Evolutionary conservation across 2,797 vertebrate species (phyloP).

Genomic region (Phylloscopus collybita): DNA sequence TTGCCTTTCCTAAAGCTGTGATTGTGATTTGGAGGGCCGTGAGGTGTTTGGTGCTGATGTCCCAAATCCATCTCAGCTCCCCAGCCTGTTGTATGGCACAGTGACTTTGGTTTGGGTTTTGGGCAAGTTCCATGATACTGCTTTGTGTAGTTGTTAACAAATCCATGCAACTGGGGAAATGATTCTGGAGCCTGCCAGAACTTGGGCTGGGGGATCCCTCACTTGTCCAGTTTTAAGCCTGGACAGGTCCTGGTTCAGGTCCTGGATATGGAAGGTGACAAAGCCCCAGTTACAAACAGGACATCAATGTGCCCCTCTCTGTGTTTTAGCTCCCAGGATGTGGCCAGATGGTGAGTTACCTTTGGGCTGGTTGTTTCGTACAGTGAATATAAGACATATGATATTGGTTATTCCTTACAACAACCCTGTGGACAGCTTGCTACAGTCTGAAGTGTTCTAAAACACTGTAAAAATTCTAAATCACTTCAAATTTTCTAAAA

Average conservation of each 20-base stretch:
- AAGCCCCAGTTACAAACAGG: accelerated
- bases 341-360: not conserved
- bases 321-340: not conserved
- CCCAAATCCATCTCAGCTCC: not conserved
- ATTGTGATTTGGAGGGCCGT: not conserved
- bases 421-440: not conserved
- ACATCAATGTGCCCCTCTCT: not conserved
- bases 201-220: not conserved
- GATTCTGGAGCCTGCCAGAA: not conserved
- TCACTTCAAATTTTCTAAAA: not conserved
- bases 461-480: not conserved
- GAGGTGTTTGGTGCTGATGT: not conserved
- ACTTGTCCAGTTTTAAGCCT: not conserved
- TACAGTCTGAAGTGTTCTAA: not conserved
- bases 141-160: not conserved
- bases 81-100: not conserved
- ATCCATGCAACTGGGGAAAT: not conserved
- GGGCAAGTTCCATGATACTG: not conserved
- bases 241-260: not conserved
- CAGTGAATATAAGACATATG: not conserved
- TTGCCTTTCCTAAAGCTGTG: not conserved
- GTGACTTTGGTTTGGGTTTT: not conserved
- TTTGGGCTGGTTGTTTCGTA: not conserved
- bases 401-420: not conserved
- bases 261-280: not conserved